phyloP scores from a whole-genome alignment of 2,888 invertebrate genomes.

The Tuta absoluta region DNA sequence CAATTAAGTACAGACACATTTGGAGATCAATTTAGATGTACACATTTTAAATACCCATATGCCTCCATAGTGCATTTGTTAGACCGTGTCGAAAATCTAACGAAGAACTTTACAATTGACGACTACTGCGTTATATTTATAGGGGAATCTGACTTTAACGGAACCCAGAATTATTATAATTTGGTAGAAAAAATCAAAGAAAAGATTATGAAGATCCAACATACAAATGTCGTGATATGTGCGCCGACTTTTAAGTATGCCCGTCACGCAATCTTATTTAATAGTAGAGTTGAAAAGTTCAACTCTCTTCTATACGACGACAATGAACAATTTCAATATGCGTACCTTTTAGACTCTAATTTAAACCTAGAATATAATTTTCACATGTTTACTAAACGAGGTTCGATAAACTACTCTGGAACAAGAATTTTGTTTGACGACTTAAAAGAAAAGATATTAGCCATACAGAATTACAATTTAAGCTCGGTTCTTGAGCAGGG shows the following conservation, averaged over 20 bases:
- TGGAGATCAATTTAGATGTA: background rate
- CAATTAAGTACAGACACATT: background rate
- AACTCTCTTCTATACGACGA: background rate
- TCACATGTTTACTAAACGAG: background rate
- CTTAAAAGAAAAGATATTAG: too few relatives aligned
- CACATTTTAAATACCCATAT: background rate
- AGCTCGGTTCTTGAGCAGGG: too few relatives aligned
- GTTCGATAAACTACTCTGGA: too few relatives aligned
- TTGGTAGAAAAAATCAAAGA: background rate
- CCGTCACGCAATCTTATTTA: background rate
- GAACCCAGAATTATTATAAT: background rate
- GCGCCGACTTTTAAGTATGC: background rate
- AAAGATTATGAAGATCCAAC: background rate
- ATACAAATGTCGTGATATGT: background rate
- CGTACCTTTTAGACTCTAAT: conserved; percentile 2
- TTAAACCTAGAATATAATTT: conserved; percentile 6
- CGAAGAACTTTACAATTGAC: background rate
- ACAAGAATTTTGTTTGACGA: too few relatives aligned
- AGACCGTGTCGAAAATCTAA: background rate
- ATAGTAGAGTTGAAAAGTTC: background rate
- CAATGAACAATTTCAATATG: conserved; percentile 1
- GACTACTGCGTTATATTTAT: background rate
- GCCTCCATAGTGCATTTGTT: background rate
- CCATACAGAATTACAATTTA: too few relatives aligned
- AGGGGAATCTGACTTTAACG: background rate